Evolutionary conservation across 1,140 invertebrate genomes (phyloP), one percentile per base, ranked within the genome.

Genomic region (Magallana gigas): DNA sequence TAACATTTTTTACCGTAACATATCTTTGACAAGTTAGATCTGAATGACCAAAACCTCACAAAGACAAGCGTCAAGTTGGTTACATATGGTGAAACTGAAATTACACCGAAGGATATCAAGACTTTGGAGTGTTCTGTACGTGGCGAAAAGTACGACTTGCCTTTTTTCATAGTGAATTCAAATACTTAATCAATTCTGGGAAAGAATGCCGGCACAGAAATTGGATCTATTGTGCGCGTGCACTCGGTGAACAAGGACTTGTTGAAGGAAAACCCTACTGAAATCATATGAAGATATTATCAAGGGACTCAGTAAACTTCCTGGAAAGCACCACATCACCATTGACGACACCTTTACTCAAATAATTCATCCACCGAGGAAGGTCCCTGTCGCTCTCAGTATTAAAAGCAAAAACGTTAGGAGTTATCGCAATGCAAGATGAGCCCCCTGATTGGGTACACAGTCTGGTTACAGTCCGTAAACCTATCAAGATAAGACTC

Each of bases 401-500:
- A 84, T 87, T 12, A 68, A 82, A 84, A 16, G 91, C 91, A 88
- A 82, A 88, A 85, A 58, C 86, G 4, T 64, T 88, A 58, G 90
- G 90, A 1, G 88, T 92, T 7, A 90, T 90, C 36, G 62, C 83
- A 59, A 91, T 90, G 68, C 90, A 93, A 12, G 90, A 84, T 18
- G 89, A 94, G 85, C 93, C 94, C 8, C 94, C 95, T 1, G 94
- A 95, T 62, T 96, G 95, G 95, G 94, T 96, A 0, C 94, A 94
- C 88, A 92, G 91, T 80, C 84, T 18, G 5, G 83, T 57, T 8
- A 85, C 23, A 23, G 23, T 23, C 0, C 23, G 23, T 23, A 23
- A 23, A 23, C 23, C 23, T 23, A 23, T 0, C 23, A 23, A 23
- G 23, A 23, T 23, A 23, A 23, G 23, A 23, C 23, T 23, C 23